These are phyloP conservation scores for Tethya wilhelma DNA, from an alignment of 37 sponge, comb jelly and placozoan species.

Conservation along the genomic window DNA sequence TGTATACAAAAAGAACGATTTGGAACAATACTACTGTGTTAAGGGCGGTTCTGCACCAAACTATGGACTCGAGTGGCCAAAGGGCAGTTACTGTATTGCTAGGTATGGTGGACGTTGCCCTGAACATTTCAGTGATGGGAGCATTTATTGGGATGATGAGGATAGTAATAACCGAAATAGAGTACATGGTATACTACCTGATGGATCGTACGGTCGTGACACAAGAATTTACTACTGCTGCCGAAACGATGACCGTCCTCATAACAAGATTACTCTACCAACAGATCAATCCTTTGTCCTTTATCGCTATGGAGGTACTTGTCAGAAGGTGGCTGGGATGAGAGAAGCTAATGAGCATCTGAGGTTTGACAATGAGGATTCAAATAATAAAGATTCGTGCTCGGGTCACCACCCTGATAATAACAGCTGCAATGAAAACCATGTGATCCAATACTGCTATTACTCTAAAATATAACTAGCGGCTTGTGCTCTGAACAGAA, in stretches of 20 bases:
- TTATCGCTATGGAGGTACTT: neutral
- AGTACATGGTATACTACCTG: conserved; percentile 1
- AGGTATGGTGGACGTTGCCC: conserved; percentile 11
- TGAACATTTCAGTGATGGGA: neutral
- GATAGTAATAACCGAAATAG: neutral
- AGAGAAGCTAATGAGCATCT: neutral
- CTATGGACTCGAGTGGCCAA: conserved; percentile 24
- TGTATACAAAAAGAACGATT: too few species aligned
- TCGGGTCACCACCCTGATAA: conserved; percentile 1
- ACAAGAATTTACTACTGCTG: conserved; percentile 40
- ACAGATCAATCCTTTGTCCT: neutral
- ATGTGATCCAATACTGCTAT: conserved; percentile 1
- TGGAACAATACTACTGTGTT: too few species aligned
- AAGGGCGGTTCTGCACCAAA: too few species aligned
- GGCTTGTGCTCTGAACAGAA: too few species aligned
- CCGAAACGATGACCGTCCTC: conserved; percentile 17
- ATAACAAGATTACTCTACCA: conserved; percentile 3
- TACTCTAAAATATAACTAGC: too few species aligned
- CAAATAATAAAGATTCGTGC: neutral
- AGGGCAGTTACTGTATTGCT: conserved; percentile 34
- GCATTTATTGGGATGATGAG: conserved; percentile 51
- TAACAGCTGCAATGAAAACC: neutral
- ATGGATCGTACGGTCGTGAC: conserved; percentile 5
- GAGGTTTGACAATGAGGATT: conserved; percentile 15
- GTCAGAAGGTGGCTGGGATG: conserved; percentile 14